Conservation (phyloP, 2,888 invertebrate genomes). For the Yponomeuta plumbellus region DNA sequence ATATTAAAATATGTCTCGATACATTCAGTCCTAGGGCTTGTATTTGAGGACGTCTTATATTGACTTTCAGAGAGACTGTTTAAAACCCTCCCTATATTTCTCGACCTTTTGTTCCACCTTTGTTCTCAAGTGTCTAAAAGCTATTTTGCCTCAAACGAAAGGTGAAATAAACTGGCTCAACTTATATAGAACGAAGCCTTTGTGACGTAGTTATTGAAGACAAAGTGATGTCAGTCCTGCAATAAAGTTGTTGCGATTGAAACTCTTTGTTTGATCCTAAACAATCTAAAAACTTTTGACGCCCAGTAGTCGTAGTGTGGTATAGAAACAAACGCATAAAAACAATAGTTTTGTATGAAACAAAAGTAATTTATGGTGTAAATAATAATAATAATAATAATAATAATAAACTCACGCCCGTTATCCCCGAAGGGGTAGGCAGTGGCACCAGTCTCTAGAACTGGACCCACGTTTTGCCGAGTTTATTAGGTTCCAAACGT, state of each 20-base stretch:
- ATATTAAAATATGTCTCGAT: too few species aligned
- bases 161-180: neutral
- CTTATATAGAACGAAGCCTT: neutral
- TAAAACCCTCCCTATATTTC: neutral
- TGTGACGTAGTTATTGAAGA: slow-evolving; percentile 14
- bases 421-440: too few species aligned
- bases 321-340: too few species aligned
- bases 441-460: too few species aligned
- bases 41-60: neutral
- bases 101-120: neutral
- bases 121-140: neutral
- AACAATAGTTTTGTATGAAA: too few species aligned
- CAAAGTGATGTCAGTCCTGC: slow-evolving; percentile 8
- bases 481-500: too few species aligned
- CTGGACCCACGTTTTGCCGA: too few species aligned
- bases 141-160: neutral
- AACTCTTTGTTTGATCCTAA: neutral
- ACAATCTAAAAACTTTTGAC: neutral
- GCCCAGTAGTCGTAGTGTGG: neutral
- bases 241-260: neutral
- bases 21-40: neutral
- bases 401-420: too few species aligned
- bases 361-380: too few species aligned
- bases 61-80: neutral
- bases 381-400: too few species aligned